Conservation (phyloP, 2,113 vertebrate species). For the Ondatra zibethicus region DNA sequence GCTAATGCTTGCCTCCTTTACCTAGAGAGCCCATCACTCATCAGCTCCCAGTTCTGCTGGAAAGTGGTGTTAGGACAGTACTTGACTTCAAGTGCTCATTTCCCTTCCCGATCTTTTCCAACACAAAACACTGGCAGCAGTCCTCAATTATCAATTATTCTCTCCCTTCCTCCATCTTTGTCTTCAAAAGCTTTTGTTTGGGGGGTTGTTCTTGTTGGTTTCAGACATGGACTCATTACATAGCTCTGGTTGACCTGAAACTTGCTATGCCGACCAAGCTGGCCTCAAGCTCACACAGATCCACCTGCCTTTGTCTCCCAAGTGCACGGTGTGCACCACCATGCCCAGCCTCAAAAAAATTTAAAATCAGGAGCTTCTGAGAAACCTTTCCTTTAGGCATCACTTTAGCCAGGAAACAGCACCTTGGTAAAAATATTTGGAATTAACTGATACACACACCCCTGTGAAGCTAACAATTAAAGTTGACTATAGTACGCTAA, state of each 20-base stretch:
- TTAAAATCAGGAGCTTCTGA: neutral
- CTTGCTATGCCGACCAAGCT: neutral
- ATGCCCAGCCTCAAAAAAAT: neutral
- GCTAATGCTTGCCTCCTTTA: neutral
- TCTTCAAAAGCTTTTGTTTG: neutral
- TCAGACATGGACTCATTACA: neutral
- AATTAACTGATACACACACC: neutral
- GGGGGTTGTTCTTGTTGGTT: neutral
- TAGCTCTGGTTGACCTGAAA: neutral
- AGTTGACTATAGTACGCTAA: neutral
- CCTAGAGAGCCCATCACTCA: rapidly evolving
- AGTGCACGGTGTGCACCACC: neutral
- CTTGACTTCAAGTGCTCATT: neutral
- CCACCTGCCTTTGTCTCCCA: neutral
- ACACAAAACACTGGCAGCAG: neutral
- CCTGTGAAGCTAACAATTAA: neutral
- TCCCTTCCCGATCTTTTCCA: neutral
- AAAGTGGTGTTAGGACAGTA: neutral
- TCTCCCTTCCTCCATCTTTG: neutral
- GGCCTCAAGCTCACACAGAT: neutral
- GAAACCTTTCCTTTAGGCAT: neutral
- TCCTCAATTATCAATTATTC: neutral
- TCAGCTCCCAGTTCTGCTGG: neutral
- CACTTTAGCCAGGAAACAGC: neutral
- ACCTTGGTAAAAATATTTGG: neutral